These are phyloP conservation scores for Himalopsyche japonica DNA, from an alignment of 2,888 invertebrate species.

Conservation along the genomic window DNA sequence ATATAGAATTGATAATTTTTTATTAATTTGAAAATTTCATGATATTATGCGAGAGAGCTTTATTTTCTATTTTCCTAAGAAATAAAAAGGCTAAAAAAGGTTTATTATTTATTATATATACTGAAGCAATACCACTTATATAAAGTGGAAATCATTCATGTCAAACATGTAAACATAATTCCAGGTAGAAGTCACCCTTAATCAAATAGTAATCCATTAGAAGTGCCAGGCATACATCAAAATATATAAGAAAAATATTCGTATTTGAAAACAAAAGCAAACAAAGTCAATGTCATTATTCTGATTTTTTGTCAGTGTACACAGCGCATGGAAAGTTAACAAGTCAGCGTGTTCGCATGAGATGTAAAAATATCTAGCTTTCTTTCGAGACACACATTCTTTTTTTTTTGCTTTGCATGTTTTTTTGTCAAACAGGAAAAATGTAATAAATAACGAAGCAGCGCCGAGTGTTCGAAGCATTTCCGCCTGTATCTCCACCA, in stretches of 20 bases:
- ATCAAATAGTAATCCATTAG: neutral
- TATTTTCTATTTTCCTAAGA: too few relatives aligned
- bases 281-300: constrained; percentile 8
- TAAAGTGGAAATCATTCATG: too few relatives aligned
- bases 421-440: constrained; percentile 40
- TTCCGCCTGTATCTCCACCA: neutral
- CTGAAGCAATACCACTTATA: too few relatives aligned
- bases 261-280: neutral
- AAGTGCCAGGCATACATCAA: neutral
- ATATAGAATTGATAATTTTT: too few relatives aligned
- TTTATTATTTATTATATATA: too few relatives aligned
- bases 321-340: constrained; percentile 29
- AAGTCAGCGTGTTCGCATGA: constrained; percentile 24
- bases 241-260: neutral
- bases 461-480: constrained; percentile 5
- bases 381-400: constrained; percentile 13
- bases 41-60: too few relatives aligned
- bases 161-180: neutral
- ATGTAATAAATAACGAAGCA: constrained; percentile 39
- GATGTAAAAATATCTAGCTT: constrained; percentile 5
- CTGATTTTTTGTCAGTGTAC: constrained; percentile 30
- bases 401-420: constrained; percentile 25
- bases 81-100: too few relatives aligned
- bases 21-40: too few relatives aligned
- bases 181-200: neutral